phyloP scores from a whole-genome alignment of 2,113 vertebrate species.

The Amphiprion percula region DNA sequence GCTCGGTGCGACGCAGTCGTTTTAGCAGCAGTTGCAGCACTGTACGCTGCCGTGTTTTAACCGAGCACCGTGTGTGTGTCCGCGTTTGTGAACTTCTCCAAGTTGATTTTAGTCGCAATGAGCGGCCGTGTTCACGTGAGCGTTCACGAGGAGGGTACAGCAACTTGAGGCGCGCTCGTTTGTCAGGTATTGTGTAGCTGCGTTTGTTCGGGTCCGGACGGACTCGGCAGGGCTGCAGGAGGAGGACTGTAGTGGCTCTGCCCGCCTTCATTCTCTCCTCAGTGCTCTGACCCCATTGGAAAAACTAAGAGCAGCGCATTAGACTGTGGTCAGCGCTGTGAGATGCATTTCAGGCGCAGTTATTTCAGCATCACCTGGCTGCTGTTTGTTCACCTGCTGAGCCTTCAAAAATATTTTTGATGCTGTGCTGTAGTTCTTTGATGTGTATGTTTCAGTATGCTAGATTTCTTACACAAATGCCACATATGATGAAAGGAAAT shows the following conservation, averaged over 20 bases:
- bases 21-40: constrained; percentile 24
- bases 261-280: background rate
- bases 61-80: background rate
- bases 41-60: constrained; percentile 6
- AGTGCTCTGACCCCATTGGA: background rate
- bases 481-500: background rate
- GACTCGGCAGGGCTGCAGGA: background rate
- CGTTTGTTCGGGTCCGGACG: background rate
- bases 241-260: constrained; percentile 30
- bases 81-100: background rate
- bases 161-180: constrained; percentile 28
- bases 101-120: constrained; percentile 25
- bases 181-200: constrained; percentile 27
- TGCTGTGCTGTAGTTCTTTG: background rate
- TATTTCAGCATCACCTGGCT: constrained; percentile 11
- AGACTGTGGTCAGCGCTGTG: background rate
- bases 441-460: background rate
- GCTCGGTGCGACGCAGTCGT: constrained; percentile 50
- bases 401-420: background rate
- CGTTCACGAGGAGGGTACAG: constrained; percentile 21
- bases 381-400: background rate
- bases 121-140: constrained; percentile 20
- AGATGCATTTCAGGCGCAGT: constrained; percentile 2
- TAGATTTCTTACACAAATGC: background rate
- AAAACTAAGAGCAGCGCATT: background rate